phyloP scores from a whole-genome alignment of 2,797 vertebrate species.

The Hyperoplus lanceolatus region DNA sequence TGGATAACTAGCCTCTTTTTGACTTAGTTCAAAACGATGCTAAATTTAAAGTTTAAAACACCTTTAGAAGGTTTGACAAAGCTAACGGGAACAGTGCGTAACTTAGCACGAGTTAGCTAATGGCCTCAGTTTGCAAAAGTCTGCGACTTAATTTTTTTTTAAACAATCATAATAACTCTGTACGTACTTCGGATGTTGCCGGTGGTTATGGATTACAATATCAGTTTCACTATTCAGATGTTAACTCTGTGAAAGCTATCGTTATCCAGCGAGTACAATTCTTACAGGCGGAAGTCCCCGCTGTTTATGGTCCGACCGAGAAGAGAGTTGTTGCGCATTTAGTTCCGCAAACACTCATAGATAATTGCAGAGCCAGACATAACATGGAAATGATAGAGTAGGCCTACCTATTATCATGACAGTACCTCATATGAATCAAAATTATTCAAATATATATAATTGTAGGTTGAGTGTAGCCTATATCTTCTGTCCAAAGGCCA shows the following conservation, averaged over 20 bases:
- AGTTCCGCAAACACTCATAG: conserved; percentile 34
- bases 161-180: neutral
- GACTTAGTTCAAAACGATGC: neutral
- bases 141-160: neutral
- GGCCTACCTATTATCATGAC: neutral
- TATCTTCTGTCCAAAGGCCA: no score
- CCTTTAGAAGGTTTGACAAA: no score
- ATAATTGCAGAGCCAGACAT: neutral
- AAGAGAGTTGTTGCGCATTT: neutral
- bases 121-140: neutral
- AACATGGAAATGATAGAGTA: no score
- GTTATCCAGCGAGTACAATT: conserved; percentile 53
- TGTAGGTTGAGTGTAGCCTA: no score
- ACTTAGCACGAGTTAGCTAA: conserved; percentile 18
- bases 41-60: neutral
- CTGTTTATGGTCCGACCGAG: conserved; percentile 27
- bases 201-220: neutral
- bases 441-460: neutral
- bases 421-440: neutral
- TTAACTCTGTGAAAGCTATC: conserved; percentile 72
- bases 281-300: conserved; percentile 2
- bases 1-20: no score
- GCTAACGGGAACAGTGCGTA: neutral
- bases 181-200: conserved; percentile 32
- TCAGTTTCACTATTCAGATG: neutral